A percentile compares a stretch with the other conserved stretches of the same genome.
These are phyloP conservation scores for Platycheirus rosarum DNA, from an alignment of 2,888 invertebrate genomes.

Conservation along the genomic window DNA sequence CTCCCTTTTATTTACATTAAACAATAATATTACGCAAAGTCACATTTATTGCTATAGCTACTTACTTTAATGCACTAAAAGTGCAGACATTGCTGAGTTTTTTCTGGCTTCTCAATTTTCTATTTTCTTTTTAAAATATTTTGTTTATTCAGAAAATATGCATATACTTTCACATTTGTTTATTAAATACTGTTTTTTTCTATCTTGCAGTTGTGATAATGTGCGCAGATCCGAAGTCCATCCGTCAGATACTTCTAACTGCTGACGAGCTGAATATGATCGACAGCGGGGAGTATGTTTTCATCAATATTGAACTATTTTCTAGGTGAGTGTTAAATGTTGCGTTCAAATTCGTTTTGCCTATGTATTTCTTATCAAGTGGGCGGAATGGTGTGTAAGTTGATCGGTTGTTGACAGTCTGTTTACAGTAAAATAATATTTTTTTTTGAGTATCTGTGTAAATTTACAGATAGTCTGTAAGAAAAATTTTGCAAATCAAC, in stretches of 20 bases:
- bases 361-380: slow-evolving; percentile 38
- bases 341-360: background rate
- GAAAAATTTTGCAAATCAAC: too few species aligned
- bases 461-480: too few species aligned
- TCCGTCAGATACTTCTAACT: slow-evolving; percentile 95
- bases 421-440: too few species aligned
- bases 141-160: slow-evolving; percentile 6
- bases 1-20: background rate
- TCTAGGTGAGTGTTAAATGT: slow-evolving; percentile 89
- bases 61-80: too few species aligned
- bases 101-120: slow-evolving; percentile 10
- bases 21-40: background rate
- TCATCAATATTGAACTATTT: slow-evolving; percentile 98
- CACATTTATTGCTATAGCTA: background rate
- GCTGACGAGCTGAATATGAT: slow-evolving; percentile 98
- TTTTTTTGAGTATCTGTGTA: too few species aligned
- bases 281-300: slow-evolving; percentile 97
- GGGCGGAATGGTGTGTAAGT: background rate
- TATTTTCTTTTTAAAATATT: background rate
- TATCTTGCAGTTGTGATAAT: slow-evolving; percentile 98
- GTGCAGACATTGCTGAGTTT: background rate
- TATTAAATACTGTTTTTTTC: slow-evolving; percentile 56
- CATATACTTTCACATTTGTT: slow-evolving; percentile 17
- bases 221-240: slow-evolving; percentile 94
- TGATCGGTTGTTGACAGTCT: too few species aligned